Base-by-base conservation (phyloP, 2,888 invertebrate species). In the Bugula neritina region DNA sequence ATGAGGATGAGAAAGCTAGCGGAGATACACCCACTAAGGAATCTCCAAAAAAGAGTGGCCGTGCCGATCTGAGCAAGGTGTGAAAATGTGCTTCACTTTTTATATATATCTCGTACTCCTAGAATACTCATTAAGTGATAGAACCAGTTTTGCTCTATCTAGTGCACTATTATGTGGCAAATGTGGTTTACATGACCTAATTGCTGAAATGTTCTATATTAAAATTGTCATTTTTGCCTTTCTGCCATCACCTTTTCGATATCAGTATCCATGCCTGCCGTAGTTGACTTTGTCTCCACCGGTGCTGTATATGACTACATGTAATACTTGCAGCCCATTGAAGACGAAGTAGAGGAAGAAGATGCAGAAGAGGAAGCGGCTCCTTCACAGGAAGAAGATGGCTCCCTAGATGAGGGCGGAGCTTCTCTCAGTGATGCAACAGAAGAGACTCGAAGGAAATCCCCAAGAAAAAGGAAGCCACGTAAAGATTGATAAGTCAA, bases 301-400 rank as follows among this genome's bases (percentile, higher is more conserved):
- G n/a, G n/a, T n/a, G n/a, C n/a, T n/a, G n/a, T n/a, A n/a, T n/a
- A n/a, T n/a, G n/a, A n/a, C n/a, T n/a, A n/a, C n/a, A n/a, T n/a
- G n/a, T n/a, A n/a, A n/a, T n/a, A n/a, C 3, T 63, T 63, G 63
- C n/a, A 63, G 63, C 63, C 72, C 1, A 72, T 70, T 31, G 72
- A 74, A 17, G 71, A 52, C 0, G 72, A 69, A 10, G 74, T 71
- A 52, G 73, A 72, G 55, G 72, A 71, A 5, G 71, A 54, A 29
- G 75, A 74, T 21, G 74, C 72, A n/a, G 63, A 74, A 13, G 73
- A 73, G 54, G 71, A 29, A 21, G 27, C 29, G 1, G 71, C 31
- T 21, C 73, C 75, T 21, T 72, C 23, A 10, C 73, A 74, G 52
- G 73, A 72, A 57, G 70, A 57, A n/a, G 73, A 72, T 43, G 43